phyloP scores from a whole-genome alignment of 2,797 vertebrate genomes.

The Acridotheres tristis region DNA sequence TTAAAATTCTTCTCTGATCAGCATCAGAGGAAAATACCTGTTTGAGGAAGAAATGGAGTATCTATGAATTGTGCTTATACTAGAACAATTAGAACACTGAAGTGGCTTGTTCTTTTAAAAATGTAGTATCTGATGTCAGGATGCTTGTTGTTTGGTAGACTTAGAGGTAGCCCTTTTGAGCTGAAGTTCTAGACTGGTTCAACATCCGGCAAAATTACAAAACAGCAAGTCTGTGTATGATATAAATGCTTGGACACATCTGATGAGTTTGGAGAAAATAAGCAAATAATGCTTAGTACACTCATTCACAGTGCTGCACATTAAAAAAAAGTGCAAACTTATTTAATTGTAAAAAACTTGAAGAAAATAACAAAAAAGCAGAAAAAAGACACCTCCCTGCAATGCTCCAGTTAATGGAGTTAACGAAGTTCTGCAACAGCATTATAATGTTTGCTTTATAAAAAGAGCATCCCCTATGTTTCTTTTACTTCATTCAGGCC shows the following conservation, averaged over 20 bases:
- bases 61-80: not conserved
- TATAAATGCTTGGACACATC: not conserved
- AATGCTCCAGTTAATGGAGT: not conserved
- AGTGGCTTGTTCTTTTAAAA: not conserved
- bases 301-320: not conserved
- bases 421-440: not conserved
- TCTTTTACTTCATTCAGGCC: not conserved
- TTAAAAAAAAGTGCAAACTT: slow-evolving; percentile 18
- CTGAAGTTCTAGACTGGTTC: not conserved
- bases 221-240: not conserved
- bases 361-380: not conserved
- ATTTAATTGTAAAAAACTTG: slow-evolving; percentile 5
- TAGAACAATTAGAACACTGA: not conserved
- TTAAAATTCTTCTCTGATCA: not conserved
- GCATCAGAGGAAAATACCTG: not conserved
- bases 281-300: slow-evolving; percentile 6
- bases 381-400: not conserved
- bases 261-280: not conserved
- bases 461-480: not conserved
- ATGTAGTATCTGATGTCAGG: not conserved
- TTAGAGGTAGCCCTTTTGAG: not conserved
- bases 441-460: not conserved
- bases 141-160: not conserved
- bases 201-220: not conserved
- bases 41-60: not conserved